Base-by-base conservation (phyloP, 2,888 invertebrate genomes). In the Augochlorella aurata region DNA sequence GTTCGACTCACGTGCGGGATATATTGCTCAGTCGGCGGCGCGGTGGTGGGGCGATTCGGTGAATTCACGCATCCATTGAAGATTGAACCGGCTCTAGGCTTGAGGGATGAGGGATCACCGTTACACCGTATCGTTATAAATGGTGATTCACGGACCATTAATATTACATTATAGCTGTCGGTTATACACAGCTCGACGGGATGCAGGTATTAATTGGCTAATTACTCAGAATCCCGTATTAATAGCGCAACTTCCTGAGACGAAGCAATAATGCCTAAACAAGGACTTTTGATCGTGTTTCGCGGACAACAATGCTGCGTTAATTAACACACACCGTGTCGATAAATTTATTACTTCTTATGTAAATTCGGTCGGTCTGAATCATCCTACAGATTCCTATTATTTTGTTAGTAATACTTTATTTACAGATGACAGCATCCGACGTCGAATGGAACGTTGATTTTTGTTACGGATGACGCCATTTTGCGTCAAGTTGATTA, bases 151-250 rank as follows among this genome's bases (percentile, higher is more conserved):
- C 83, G 79, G 83, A 69, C 81, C 81, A 80, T 88, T 87, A 89
- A 85, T 85, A 82, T 80, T 77, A 75, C 81, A 70, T 75, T 74
- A 49, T 74, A 77, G 52, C 72, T 74, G 75, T 70, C 77, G 73
- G 68, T 82, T 77, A 67, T 72, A 69, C 78, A 52, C 49, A 72
- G 44, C 71, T 70, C 61, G 24, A 21, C 69, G 83, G 82, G 81
- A 81, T 81, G 77, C 83, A 85, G 87, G 89, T 85, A 88, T 89
- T 90, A 90, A 90, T 90, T 86, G 86, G 83, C 83, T 89, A 90
- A 90, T 90, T 90, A 89, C 85, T 89, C 89, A 85, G 84, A 79
- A 71, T 58, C 67, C 74, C 69, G 61, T 77, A 79, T 85, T 85
- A 73, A 84, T 77, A 74, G 76, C 68, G 21, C 24, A 54, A 70